These are phyloP conservation scores for Micromesistius poutassou DNA, from an alignment of 2,797 vertebrate species.

Conservation along the genomic window DNA sequence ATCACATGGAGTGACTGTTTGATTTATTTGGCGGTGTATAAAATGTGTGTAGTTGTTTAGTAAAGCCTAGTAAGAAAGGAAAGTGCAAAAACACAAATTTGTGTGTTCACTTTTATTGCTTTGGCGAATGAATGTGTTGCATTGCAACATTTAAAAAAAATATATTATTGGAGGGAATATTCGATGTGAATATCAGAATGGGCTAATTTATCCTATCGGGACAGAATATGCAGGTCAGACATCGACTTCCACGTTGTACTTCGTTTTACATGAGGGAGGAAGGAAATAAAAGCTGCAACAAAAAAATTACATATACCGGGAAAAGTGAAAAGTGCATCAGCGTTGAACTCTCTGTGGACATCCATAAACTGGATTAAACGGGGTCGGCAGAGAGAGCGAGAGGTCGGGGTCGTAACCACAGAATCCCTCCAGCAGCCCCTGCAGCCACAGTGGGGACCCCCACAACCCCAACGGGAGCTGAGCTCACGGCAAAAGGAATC, in stretches of 20 bases:
- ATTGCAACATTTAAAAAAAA: neutral
- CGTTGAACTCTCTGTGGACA: constrained; percentile 35
- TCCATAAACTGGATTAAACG: constrained; percentile 51
- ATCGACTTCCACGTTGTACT: neutral
- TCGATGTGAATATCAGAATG: neutral
- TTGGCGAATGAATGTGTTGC: neutral
- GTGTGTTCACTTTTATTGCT: too few relatives aligned
- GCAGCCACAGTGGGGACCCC: constrained; percentile 39
- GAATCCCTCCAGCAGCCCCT: constrained; percentile 58
- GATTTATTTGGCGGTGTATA: neutral
- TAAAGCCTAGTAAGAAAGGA: too few relatives aligned
- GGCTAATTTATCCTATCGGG: neutral
- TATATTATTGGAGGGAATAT: neutral
- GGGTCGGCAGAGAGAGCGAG: constrained; percentile 40
- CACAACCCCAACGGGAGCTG: constrained; percentile 46
- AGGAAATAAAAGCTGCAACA: constrained; percentile 7
- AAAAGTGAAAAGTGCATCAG: constrained; percentile 33
- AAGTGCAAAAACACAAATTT: too few relatives aligned
- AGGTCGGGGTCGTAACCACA: constrained; percentile 45
- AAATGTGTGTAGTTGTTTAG: neutral
- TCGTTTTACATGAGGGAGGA: constrained; percentile 8
- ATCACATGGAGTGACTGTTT: neutral
- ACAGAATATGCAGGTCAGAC: neutral
- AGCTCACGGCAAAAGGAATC: constrained; percentile 48
- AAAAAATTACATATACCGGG: constrained; percentile 16